Conservation (phyloP, 2,888 invertebrate genomes). For the Drosophila engyochracea region DNA sequence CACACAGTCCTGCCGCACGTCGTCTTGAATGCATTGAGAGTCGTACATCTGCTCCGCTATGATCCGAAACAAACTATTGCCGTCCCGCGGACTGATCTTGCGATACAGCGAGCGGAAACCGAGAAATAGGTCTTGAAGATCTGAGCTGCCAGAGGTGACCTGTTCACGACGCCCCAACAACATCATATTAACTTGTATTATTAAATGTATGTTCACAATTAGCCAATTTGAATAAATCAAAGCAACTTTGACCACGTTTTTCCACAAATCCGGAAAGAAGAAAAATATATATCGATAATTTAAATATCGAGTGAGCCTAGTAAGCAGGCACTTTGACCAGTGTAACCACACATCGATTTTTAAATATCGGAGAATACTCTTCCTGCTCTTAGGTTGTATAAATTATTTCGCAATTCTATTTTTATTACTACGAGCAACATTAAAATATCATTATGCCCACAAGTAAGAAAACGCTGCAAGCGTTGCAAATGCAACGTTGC, state of each 20-base stretch:
- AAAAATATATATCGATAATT: neutral
- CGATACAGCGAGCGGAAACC: constrained; percentile 92
- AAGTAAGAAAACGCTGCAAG: neutral
- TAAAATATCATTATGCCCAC: constrained; percentile 33
- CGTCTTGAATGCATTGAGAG: constrained; percentile 90
- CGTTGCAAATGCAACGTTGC: constrained; percentile 9
- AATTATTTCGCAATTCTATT: constrained; percentile 4
- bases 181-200: neutral
- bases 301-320: neutral
- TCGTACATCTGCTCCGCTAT: constrained; percentile 92
- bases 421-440: constrained; percentile 15
- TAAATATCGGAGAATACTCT: neutral
- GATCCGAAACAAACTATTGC: constrained; percentile 94
- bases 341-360: neutral
- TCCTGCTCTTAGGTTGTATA: neutral
- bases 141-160: constrained; percentile 15
- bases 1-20: constrained; percentile 90
- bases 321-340: neutral
- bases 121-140: constrained; percentile 89
- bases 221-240: neutral
- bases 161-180: neutral
- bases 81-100: constrained; percentile 94
- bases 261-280: neutral
- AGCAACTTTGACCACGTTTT: neutral
- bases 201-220: neutral